phyloP scores from a whole-genome alignment of 2,888 invertebrate species.

The Diadromus collaris region DNA sequence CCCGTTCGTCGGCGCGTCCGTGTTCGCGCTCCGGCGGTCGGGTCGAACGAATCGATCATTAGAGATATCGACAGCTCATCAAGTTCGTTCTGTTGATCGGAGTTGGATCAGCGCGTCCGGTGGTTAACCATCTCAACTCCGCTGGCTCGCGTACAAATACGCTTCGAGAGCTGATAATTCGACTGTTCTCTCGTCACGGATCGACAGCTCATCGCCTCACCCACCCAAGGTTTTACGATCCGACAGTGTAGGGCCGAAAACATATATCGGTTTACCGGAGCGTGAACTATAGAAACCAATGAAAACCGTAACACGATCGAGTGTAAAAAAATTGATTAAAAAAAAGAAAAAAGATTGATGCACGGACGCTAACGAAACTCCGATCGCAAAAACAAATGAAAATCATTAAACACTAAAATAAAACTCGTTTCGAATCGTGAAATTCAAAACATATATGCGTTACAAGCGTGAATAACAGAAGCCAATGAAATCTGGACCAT shows the following conservation, averaged over 20 bases:
- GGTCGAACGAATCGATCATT: conserved; percentile 59
- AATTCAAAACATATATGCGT: too few species aligned
- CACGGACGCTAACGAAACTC: too few species aligned
- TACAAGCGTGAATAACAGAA: not conserved
- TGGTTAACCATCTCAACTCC: conserved; percentile 54
- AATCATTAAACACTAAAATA: too few species aligned
- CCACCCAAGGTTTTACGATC: not conserved
- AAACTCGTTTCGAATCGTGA: too few species aligned
- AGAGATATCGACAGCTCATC: conserved; percentile 60
- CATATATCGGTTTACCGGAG: not conserved
- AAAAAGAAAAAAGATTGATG: too few species aligned
- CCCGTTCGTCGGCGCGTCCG: not conserved
- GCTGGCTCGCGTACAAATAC: conserved; percentile 37
- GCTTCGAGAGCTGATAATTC: conserved; percentile 39
- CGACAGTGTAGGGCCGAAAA: not conserved
- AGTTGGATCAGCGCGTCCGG: conserved; percentile 34
- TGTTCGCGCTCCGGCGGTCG: not conserved
- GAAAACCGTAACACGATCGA: too few species aligned
- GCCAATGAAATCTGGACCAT: not conserved
- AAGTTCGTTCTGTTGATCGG: conserved; percentile 40
- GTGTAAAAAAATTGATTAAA: too few species aligned
- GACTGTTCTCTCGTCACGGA: conserved; percentile 26
- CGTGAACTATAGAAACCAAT: too few species aligned
- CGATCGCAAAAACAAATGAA: too few species aligned
- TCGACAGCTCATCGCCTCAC: conserved; percentile 17